These are phyloP conservation scores for Oncorhynchus gorbuscha DNA, from an alignment of 2,113 vertebrate species.

Conservation along the genomic window DNA sequence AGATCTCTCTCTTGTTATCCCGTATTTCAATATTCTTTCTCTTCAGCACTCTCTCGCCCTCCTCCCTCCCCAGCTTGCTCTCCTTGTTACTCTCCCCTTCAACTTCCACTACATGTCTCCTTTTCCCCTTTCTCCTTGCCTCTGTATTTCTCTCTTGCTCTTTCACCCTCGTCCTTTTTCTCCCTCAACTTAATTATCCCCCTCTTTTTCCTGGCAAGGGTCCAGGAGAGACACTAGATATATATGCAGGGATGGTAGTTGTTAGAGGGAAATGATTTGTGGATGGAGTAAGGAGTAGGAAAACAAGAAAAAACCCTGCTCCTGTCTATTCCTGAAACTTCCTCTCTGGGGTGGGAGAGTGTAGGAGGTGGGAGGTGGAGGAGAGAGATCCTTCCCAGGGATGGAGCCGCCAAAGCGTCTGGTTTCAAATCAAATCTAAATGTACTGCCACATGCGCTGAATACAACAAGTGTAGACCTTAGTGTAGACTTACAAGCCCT, in stretches of 20 bases:
- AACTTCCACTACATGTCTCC: neutral
- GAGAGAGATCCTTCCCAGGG: constrained; percentile 44
- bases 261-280: too few relatives aligned
- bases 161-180: neutral
- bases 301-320: neutral
- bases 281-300: too few relatives aligned
- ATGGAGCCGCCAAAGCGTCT: constrained; percentile 40
- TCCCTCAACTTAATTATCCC: constrained; percentile 11
- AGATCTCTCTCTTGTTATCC: constrained; percentile 19
- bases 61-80: neutral
- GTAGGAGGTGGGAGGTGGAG: neutral
- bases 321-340: neutral
- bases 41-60: constrained; percentile 6
- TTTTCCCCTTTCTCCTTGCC: constrained; percentile 10
- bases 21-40: constrained; percentile 7
- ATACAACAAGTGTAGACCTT: too few relatives aligned
- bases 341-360: constrained; percentile 18
- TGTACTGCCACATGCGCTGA: too few relatives aligned
- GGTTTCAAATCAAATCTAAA: constrained; percentile 36
- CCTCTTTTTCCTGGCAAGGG: constrained; percentile 48
- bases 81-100: neutral
- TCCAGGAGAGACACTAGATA: constrained; percentile 61
- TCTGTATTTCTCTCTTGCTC: constrained; percentile 2
- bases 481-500: too few relatives aligned
- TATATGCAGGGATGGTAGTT: neutral